phyloP scores from a whole-genome alignment of 2,888 invertebrate species.

The Scrobipalpa atriplicella region DNA sequence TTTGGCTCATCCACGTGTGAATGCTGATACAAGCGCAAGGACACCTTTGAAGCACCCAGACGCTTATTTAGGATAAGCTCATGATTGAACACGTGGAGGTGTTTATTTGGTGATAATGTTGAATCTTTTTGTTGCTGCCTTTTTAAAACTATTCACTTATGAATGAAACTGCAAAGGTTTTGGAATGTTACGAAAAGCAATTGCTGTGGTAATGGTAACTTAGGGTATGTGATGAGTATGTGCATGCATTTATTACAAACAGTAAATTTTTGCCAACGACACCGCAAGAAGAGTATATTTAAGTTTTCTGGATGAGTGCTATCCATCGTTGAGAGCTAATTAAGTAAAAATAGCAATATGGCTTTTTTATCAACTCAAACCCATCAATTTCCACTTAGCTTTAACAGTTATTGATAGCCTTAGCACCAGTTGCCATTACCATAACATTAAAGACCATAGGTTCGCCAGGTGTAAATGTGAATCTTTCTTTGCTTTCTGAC shows the following conservation, averaged over 20 bases:
- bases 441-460: conserved; percentile 7
- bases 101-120: not conserved
- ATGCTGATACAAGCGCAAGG: conserved; percentile 10
- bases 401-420: conserved; percentile 9
- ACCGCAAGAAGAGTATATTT: no score
- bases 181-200: no score
- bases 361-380: not conserved
- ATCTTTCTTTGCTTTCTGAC: conserved; percentile 13
- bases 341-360: no score
- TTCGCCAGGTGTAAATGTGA: conserved; percentile 16
- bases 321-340: no score
- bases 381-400: conserved; percentile 11
- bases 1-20: not conserved
- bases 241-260: no score
- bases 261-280: no score
- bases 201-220: no score
- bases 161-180: no score
- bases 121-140: not conserved
- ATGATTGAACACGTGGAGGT: conserved; percentile 15
- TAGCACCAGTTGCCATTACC: conserved; percentile 2
- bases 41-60: conserved; percentile 16
- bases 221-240: no score
- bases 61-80: conserved; percentile 20
- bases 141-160: not conserved
- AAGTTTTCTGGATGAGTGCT: no score